Conservation (phyloP, 1,140 invertebrate genomes). For the Chironomus tepperi region DNA sequence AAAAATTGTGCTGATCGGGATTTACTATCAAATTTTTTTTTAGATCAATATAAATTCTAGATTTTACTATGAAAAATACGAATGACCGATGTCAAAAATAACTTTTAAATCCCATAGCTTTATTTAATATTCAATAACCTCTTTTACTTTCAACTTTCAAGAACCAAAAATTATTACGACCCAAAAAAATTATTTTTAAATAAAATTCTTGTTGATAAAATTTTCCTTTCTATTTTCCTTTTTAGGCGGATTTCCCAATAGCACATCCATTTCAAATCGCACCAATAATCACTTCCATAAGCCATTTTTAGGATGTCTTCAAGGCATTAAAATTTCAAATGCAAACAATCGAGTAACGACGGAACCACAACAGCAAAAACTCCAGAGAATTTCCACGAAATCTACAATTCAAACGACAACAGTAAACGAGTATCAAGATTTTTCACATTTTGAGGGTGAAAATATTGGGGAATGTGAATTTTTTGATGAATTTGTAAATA, state of each 20-base stretch:
- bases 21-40: no score
- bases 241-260: constrained; percentile 42
- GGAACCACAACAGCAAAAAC: constrained; percentile 35
- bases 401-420: not conserved
- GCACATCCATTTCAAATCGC: constrained; percentile 35
- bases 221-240: not conserved
- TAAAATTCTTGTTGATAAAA: not conserved
- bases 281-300: constrained; percentile 39
- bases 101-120: no score
- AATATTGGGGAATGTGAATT: constrained; percentile 47
- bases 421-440: constrained; percentile 35
- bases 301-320: constrained; percentile 42
- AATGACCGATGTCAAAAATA: no score
- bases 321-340: constrained; percentile 33
- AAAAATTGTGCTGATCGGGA: no score
- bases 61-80: no score
- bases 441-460: constrained; percentile 45
- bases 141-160: no score
- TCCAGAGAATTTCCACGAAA: not conserved
- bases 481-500: constrained; percentile 32
- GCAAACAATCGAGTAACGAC: constrained; percentile 32
- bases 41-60: no score
- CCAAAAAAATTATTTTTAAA: no score
- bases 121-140: no score
- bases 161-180: no score